Evolutionary conservation across 2,888 invertebrate species (phyloP).

Genomic region (Patella ulyssiponensis): DNA sequence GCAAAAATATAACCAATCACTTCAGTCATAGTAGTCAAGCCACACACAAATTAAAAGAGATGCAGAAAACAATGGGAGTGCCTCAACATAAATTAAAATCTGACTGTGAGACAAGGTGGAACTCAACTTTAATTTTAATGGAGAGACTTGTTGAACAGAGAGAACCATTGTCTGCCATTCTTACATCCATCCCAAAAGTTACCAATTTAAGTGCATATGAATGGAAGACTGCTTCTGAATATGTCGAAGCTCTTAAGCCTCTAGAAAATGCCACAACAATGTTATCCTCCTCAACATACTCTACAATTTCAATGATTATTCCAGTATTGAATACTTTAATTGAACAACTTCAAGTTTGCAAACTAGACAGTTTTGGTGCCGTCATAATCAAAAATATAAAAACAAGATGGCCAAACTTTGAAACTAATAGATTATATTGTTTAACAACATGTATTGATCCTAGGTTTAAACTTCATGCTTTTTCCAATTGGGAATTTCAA

Average conservation of each 20-base stretch:
- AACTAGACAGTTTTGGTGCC: neutral
- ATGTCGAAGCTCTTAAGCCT: neutral
- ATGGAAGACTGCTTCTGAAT: slow-evolving; percentile 4
- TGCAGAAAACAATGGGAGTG: neutral
- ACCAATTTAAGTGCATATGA: neutral
- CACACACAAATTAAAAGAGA: neutral
- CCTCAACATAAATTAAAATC: neutral
- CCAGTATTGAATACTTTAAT: neutral
- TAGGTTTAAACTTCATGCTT: too few relatives aligned
- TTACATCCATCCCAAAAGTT: slow-evolving; percentile 1
- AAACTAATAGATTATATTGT: neutral
- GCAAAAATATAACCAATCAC: too few relatives aligned
- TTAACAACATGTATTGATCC: slow-evolving; percentile 3
- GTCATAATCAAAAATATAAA: neutral
- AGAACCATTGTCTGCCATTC: neutral
- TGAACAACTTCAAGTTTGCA: neutral
- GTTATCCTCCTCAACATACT: neutral
- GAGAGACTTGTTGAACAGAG: neutral
- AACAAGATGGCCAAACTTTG: neutral
- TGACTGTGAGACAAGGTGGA: neutral
- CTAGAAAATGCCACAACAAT: neutral
- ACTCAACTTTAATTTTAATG: neutral
- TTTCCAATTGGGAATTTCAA: too few relatives aligned
- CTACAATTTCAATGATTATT: neutral
- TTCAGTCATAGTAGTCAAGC: neutral